These are phyloP conservation scores for Drosophila fuyamai DNA, from an alignment of 1,140 invertebrate genomes.

Conservation along the genomic window DNA sequence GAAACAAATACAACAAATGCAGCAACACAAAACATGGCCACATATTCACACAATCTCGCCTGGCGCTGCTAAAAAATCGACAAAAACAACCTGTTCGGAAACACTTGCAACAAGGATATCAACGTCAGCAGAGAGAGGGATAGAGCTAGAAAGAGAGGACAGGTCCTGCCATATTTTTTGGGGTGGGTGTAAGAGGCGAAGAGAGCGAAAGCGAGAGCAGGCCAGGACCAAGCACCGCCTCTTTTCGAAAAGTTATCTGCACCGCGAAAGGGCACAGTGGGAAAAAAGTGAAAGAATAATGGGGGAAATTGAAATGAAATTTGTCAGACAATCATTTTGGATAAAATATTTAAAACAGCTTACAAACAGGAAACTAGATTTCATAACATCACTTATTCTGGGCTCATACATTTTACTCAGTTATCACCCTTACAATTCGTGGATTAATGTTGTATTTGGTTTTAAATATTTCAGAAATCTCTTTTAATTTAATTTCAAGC, in stretches of 20 bases:
- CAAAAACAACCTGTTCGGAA: conserved; percentile 84
- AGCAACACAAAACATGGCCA: conserved; percentile 66
- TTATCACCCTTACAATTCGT: too few species aligned
- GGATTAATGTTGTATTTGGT: too few species aligned
- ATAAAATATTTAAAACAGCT: neutral
- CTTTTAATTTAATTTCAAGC: too few species aligned
- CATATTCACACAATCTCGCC: conserved; percentile 79
- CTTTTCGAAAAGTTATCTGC: conserved; percentile 60
- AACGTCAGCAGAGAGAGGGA: conserved; percentile 40
- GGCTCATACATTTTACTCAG: too few species aligned
- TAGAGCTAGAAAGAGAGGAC: conserved; percentile 25
- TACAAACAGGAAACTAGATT: too few species aligned
- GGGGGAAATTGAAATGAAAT: neutral
- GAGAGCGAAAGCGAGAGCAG: conserved; percentile 14
- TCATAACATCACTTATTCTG: too few species aligned
- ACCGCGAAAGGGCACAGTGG: conserved; percentile 48
- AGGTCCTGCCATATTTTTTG: conserved; percentile 21
- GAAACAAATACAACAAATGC: conserved; percentile 7
- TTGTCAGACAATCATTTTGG: neutral
- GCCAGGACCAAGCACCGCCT: conserved; percentile 65
- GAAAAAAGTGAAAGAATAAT: fast-evolving
- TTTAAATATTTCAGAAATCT: too few species aligned
- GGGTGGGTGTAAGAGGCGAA: conserved; percentile 38
- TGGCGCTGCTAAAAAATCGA: conserved; percentile 81
- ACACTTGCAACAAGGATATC: conserved; percentile 83